Percentiles rank a stretch among this genome's conserved stretches.
phyloP scores from a whole-genome alignment of 2,797 vertebrate genomes.

The Chaunax sp. region DNA sequence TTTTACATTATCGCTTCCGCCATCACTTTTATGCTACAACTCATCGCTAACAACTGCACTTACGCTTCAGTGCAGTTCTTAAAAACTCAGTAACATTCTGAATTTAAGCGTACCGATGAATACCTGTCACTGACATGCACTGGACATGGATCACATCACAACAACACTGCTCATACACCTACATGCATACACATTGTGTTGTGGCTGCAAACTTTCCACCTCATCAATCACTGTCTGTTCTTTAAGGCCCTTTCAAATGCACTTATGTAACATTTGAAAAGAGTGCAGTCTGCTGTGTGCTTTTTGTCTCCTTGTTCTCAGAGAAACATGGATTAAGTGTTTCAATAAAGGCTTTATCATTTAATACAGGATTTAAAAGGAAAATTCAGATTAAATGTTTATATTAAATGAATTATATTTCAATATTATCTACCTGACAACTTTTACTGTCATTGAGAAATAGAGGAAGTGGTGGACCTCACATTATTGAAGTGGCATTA shows the following conservation, averaged over 20 bases:
- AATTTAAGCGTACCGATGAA: not conserved
- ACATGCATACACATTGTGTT: too few relatives aligned
- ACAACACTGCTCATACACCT: too few relatives aligned
- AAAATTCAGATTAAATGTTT: too few relatives aligned
- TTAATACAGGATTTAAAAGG: too few relatives aligned
- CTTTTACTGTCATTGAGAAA: too few relatives aligned
- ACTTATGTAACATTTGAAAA: conserved; percentile 21
- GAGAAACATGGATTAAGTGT: not conserved
- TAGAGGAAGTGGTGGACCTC: too few relatives aligned
- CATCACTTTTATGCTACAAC: not conserved
- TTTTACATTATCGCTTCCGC: not conserved
- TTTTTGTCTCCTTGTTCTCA: not conserved
- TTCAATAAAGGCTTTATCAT: too few relatives aligned
- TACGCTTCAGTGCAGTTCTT: not conserved
- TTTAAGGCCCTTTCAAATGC: conserved; percentile 9
- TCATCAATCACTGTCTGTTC: conserved; percentile 19
- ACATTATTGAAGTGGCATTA: too few relatives aligned
- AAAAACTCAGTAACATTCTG: not conserved
- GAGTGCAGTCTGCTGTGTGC: not conserved
- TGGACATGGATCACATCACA: too few relatives aligned
- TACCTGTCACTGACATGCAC: not conserved
- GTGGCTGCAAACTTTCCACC: not conserved
- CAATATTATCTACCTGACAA: too few relatives aligned
- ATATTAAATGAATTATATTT: too few relatives aligned
- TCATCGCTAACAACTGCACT: not conserved